Evolutionary conservation across 2,888 invertebrate genomes (phyloP).

Genomic region (Hedychridium roseum): DNA sequence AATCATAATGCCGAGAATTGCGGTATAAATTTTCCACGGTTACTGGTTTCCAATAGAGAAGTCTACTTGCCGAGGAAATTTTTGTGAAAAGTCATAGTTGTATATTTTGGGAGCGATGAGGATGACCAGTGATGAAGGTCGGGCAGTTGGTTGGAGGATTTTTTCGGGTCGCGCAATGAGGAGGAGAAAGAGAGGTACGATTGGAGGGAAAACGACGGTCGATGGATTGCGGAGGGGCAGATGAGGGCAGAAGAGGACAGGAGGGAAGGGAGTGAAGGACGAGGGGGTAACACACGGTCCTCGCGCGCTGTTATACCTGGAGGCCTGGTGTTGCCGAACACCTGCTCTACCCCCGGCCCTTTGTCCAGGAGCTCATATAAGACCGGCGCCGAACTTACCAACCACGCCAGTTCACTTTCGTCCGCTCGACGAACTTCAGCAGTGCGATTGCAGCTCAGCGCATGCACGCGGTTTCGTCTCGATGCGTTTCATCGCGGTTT

Average conservation of each 20-base stretch:
- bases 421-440: conserved; percentile 21
- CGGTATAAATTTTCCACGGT: too few species aligned
- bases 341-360: conserved; percentile 52
- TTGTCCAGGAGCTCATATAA: conserved; percentile 55
- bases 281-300: not conserved
- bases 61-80: too few species aligned
- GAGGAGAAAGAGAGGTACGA: not conserved
- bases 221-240: not conserved
- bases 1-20: too few species aligned
- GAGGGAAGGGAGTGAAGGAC: not conserved
- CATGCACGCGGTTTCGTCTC: too few species aligned
- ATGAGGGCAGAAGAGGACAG: too few species aligned
- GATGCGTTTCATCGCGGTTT: too few species aligned
- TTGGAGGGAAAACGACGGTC: not conserved
- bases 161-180: not conserved
- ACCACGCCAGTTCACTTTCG: conserved; percentile 41
- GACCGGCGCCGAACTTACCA: conserved; percentile 41
- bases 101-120: not conserved
- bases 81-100: too few species aligned
- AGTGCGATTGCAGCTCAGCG: too few species aligned
- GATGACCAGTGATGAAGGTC: not conserved
- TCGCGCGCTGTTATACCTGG: conserved; percentile 47
- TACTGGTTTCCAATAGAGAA: too few species aligned
- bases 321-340: conserved; percentile 56
- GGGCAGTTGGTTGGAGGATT: not conserved